These are phyloP conservation scores for Brotula barbata DNA, from an alignment of 2,797 vertebrate genomes.

Conservation along the genomic window DNA sequence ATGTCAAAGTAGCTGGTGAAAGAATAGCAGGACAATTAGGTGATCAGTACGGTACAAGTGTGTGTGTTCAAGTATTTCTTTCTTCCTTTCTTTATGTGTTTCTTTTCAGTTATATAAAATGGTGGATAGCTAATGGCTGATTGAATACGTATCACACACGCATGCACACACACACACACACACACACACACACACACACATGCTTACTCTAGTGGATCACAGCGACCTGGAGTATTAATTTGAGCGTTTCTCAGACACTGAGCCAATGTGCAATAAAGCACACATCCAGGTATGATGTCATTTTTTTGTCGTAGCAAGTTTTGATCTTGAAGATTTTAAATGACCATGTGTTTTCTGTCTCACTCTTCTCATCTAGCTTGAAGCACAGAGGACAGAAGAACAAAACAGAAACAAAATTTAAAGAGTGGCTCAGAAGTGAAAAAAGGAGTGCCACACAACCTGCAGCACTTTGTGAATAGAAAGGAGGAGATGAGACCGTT, in stretches of 20 bases:
- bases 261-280: constrained; percentile 44
- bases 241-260: constrained; percentile 38
- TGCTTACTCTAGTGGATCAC: constrained; percentile 28
- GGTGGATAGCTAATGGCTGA: constrained; percentile 6
- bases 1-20: constrained; percentile 35
- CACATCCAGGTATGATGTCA: constrained; percentile 57
- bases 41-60: constrained; percentile 16
- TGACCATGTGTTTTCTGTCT: constrained; percentile 63
- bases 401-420: constrained; percentile 20
- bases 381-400: constrained; percentile 29
- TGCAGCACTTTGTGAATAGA: constrained; percentile 58
- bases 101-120: constrained; percentile 11
- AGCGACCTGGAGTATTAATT: constrained; percentile 23
- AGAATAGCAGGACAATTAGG: constrained; percentile 36
- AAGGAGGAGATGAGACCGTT: constrained; percentile 83
- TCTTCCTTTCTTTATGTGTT: not conserved
- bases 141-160: constrained; percentile 15
- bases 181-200: constrained; percentile 12
- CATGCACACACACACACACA: constrained; percentile 1
- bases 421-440: constrained; percentile 68
- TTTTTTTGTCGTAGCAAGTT: constrained; percentile 51
- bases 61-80: constrained; percentile 19
- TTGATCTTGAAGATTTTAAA: constrained; percentile 61
- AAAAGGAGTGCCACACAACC: constrained; percentile 43
- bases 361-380: constrained; percentile 55